Conservation (phyloP, 2,888 invertebrate genomes). For the Rhagonycha lutea region DNA sequence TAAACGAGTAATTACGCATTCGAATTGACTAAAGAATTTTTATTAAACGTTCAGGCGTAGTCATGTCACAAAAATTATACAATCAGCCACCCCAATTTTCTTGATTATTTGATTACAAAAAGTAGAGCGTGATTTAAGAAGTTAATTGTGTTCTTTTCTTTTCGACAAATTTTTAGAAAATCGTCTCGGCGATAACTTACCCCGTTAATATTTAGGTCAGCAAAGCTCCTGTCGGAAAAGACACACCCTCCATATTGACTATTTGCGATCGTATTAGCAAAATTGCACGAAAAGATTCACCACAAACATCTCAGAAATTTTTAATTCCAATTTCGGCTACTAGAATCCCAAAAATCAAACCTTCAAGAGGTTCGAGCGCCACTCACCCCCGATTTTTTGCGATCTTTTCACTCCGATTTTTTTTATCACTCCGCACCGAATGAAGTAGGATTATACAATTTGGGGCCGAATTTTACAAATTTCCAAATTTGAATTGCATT, state of each 20-base stretch:
- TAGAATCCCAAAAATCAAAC: neutral
- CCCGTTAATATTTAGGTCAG: slow-evolving; percentile 32
- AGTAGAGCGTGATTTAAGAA: neutral
- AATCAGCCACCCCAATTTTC: slow-evolving; percentile 6
- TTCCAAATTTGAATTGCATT: neutral
- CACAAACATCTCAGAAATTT: neutral
- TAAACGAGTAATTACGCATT: neutral
- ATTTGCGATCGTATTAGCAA: slow-evolving; percentile 25
- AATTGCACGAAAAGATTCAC: neutral
- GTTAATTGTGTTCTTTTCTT: neutral
- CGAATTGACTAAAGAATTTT: neutral
- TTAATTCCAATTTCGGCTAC: neutral
- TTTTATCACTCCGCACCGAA: neutral
- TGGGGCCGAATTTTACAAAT: neutral
- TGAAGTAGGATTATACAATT: neutral
- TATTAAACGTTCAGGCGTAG: slow-evolving; percentile 2
- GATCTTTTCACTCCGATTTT: neutral
- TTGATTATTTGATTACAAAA: neutral
- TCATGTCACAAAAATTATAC: slow-evolving; percentile 7
- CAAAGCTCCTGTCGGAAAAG: slow-evolving; percentile 31
- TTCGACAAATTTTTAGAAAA: neutral
- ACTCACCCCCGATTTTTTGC: neutral
- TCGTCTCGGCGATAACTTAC: slow-evolving; percentile 17
- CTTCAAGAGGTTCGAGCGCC: neutral
- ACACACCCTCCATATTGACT: slow-evolving; percentile 36